Evolutionary conservation across 2,113 vertebrate genomes (phyloP), one percentile per base, ranked within the genome.

Genomic region (Heliornis fulica): DNA sequence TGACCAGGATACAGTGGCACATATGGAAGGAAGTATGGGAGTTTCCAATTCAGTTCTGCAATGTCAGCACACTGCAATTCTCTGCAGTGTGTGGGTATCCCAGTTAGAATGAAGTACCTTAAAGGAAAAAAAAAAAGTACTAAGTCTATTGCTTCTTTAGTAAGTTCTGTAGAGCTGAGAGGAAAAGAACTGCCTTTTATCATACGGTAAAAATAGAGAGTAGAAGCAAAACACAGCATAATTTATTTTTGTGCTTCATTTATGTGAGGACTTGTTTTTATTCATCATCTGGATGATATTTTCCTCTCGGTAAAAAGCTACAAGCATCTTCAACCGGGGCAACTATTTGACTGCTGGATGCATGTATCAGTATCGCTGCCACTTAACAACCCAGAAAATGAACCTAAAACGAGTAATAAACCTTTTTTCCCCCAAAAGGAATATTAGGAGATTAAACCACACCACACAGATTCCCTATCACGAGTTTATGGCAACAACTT

Each of bases 261-360:
- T 81, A 60, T 38, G 29, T n/a, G 46, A 96, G 43, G 41, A 29
- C 10, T 21, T 78, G 76, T 1, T 92, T 89, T 79, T 81, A 80
- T 64, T 80, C 50, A 87, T 97, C 94, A 95, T 96, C 95, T 95
- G 94, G 88, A 87, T 87, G 70, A 34, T 6, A 94, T 95, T 96
- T 96, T 87, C 64, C 86, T 91, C 65, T 83, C 83, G 59, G 71
- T 80, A 89, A 36, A 61, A 72, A 63, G 68, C 57, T 89, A 43
- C 63, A 76, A 88, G 22, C 7, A 0, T 59, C 12, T 90, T 5
- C 60, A 80, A 77, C 26, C 54, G 81, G 68, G 68, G 43, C 77
- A 87, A 95, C 94, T 93, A 89, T 70, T 54, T 76, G 80, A 92
- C 32, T 71, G 64, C 23, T 0, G 7, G 70, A 53, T 38, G 5